Percentiles rank a stretch among this genome's conserved stretches.
Conservation (phyloP, 2,113 vertebrate genomes). For the Plectropomus leopardus region DNA sequence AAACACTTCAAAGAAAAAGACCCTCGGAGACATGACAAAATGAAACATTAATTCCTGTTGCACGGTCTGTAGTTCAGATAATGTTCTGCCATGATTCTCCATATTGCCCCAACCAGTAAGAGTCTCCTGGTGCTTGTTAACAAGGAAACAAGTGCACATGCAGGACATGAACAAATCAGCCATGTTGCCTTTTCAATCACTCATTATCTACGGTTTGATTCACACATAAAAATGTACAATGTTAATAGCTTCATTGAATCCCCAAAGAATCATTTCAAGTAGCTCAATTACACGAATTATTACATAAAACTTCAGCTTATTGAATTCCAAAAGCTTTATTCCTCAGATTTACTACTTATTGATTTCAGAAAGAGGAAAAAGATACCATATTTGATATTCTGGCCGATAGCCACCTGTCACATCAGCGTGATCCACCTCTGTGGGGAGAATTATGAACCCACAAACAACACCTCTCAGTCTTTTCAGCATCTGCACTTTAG, state of each 20-base stretch:
- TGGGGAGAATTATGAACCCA: slow-evolving; percentile 21
- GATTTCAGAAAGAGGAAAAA: slow-evolving; percentile 24
- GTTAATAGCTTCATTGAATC: slow-evolving; percentile 30
- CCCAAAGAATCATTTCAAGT: slow-evolving; percentile 7
- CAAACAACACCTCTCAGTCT: slow-evolving; percentile 14
- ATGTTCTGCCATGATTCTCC: slow-evolving; percentile 49
- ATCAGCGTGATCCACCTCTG: slow-evolving; percentile 10
- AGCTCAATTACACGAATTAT: slow-evolving; percentile 13
- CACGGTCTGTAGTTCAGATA: slow-evolving; percentile 46
- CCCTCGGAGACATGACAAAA: slow-evolving; percentile 38
- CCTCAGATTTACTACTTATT: slow-evolving; percentile 31
- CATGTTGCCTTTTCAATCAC: background rate
- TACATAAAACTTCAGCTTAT: slow-evolving; percentile 20
- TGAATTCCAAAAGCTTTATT: slow-evolving; percentile 24
- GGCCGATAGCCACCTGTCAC: slow-evolving; percentile 30
- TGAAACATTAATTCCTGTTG: slow-evolving; percentile 51
- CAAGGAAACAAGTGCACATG: slow-evolving; percentile 14
- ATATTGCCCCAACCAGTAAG: slow-evolving; percentile 14
- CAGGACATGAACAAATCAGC: slow-evolving; percentile 10
- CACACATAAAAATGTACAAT: background rate
- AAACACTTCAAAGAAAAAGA: slow-evolving; percentile 44
- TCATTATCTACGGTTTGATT: slow-evolving; percentile 9
- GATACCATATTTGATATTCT: slow-evolving; percentile 40
- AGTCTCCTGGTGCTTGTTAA: slow-evolving; percentile 48
- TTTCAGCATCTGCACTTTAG: slow-evolving; percentile 1